Evolutionary conservation across 2,797 vertebrate genomes (phyloP), one percentile per base, ranked within the genome.

Genomic region (Parotocinclus haroldoi): DNA sequence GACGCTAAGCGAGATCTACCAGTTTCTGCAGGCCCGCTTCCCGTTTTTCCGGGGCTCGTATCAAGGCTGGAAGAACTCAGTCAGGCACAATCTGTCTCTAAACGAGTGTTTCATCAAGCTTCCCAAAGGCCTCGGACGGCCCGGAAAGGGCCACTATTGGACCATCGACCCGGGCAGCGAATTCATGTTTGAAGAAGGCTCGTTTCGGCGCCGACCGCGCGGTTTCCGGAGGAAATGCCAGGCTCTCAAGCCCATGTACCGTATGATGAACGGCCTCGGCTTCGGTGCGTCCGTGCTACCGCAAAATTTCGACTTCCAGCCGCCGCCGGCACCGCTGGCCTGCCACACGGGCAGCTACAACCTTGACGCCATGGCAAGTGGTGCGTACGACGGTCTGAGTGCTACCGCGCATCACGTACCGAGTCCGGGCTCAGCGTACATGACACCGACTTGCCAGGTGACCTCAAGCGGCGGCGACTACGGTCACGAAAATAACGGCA

Each of bases 121-220:
- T 71, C 96, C 96, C 53, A 98, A 97, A 68, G 95, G 95, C 17
- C 88, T 98, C 10, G 95, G 95, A 1, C 88, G 94, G 73, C 94
- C 96, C 0, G 96, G 95, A 6, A 98, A 97, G 74, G 95, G 95
- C 3, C 96, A 98, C 82, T 96, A 98, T 82, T 98, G 96, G 96
- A 98, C 96, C 68, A 95, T 98, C 69, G 96, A 98, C 81, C 95
- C 96, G 0, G 91, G 94, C 48, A 98, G 94, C 62, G 96, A 98
- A 86, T 98, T 97, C 69, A 98, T 98, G 96, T 98, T 98, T 78
- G 96, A 98, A 86, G 96, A 98, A 66, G 95, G 96, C 66, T 98
- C 96, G 8, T 98, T 98, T 83, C 93, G 96, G 19, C 93, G 96
- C 69, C 92, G 96, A 82, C 96, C 96, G 10, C 89, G 95, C 17